A percentile compares a stretch with the other conserved stretches of the same genome.
phyloP scores from a whole-genome alignment of 2,888 invertebrate genomes.

The Globia sparganii region DNA sequence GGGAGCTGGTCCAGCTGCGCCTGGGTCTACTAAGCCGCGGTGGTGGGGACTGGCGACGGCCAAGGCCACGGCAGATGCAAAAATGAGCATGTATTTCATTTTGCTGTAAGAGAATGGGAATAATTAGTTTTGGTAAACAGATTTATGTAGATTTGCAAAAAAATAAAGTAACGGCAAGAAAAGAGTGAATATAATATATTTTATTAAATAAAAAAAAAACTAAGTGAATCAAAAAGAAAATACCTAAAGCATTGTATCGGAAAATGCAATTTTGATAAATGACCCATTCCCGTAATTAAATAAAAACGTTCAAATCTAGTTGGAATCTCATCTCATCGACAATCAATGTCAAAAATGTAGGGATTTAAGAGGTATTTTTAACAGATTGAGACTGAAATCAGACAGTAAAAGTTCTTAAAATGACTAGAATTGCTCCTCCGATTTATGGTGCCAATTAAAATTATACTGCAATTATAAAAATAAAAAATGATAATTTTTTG shows the following conservation, averaged over 20 bases:
- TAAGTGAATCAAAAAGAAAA: neutral
- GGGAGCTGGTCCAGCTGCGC: constrained; percentile 52
- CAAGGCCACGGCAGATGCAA: constrained; percentile 71
- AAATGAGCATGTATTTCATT: constrained; percentile 73
- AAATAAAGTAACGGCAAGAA: neutral
- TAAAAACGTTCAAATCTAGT: no score
- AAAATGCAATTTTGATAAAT: neutral
- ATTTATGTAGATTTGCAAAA: neutral
- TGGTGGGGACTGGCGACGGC: constrained; percentile 70
- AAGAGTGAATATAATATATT: neutral
- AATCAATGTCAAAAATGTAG: no score
- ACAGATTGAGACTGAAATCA: no score
- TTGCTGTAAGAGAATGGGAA: constrained; percentile 48
- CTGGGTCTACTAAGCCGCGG: constrained; percentile 60
- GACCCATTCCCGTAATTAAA: no score
- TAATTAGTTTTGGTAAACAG: neutral
- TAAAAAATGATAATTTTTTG: neutral
- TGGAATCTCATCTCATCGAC: no score
- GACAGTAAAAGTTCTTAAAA: no score
- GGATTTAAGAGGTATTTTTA: no score
- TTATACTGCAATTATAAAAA: no score
- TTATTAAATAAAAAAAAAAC: neutral
- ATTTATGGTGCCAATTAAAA: neutral
- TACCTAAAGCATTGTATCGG: neutral
- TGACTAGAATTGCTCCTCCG: no score